phyloP scores from a whole-genome alignment of 2,113 vertebrate genomes.

The Lichenostomus cassidix region DNA sequence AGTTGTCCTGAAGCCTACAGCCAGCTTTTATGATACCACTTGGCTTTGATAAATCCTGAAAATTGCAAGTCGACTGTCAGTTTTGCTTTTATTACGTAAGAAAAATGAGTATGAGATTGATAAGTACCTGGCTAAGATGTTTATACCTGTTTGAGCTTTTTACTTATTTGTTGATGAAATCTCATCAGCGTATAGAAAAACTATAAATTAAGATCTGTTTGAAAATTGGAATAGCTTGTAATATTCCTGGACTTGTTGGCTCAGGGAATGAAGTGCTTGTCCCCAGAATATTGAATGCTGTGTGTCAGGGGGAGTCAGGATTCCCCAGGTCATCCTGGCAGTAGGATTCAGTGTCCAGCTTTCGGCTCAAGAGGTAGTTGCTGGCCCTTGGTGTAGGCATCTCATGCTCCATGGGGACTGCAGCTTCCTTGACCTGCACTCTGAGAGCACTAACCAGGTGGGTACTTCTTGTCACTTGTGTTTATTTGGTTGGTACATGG shows the following conservation, averaged over 20 bases:
- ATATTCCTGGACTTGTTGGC: neutral
- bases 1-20: neutral
- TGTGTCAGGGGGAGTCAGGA: accelerated
- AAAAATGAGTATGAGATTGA: neutral
- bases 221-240: neutral
- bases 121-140: neutral
- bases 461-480: neutral
- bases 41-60: neutral
- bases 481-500: neutral
- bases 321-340: neutral
- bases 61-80: neutral
- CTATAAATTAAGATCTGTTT: neutral
- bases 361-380: neutral
- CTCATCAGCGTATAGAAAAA: neutral
- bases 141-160: neutral
- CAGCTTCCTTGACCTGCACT: neutral
- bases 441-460: too few relatives aligned
- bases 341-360: neutral
- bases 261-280: neutral
- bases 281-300: neutral
- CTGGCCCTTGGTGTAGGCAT: neutral
- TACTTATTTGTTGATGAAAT: neutral
- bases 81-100: neutral
- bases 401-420: neutral
- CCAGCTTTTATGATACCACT: neutral